These are phyloP conservation scores for Goniozus legneri DNA, from an alignment of 1,140 invertebrate species.

Conservation along the genomic window DNA sequence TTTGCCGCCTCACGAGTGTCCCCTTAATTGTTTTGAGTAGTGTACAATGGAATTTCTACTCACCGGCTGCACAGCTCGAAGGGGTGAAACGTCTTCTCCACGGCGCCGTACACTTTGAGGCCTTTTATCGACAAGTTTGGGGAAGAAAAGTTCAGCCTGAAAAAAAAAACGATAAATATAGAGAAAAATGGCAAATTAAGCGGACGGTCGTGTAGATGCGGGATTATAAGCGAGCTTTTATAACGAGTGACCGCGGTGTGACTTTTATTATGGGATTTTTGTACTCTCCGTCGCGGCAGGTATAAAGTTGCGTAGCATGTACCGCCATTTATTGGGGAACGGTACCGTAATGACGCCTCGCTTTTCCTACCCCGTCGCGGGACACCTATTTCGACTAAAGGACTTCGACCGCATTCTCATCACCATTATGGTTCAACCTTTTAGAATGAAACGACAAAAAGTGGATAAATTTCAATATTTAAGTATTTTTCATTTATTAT, in stretches of 20 bases:
- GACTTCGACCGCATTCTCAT: too few species aligned
- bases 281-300: conserved; percentile 41
- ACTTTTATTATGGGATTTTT: conserved; percentile 38
- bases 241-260: conserved; percentile 12
- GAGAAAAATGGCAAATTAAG: too few species aligned
- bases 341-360: too few species aligned
- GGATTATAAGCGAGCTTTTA: background rate
- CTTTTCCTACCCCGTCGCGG: background rate
- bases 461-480: too few species aligned
- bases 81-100: conserved; percentile 54
- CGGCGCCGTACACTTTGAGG: conserved; percentile 56
- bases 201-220: too few species aligned
- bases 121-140: conserved; percentile 49
- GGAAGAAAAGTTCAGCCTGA: conserved; percentile 49
- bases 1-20: too few species aligned
- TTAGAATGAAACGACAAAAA: too few species aligned
- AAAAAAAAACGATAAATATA: conserved; percentile 29
- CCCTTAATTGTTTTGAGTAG: too few species aligned
- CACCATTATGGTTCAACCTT: too few species aligned
- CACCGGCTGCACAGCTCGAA: conserved; percentile 52
- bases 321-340: conserved; percentile 36
- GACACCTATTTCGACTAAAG: too few species aligned
- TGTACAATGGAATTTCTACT: background rate
- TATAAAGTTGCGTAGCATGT: conserved; percentile 49
- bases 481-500: too few species aligned